These are phyloP conservation scores for Luperina testacea DNA, from an alignment of 2,888 invertebrate species.

Conservation along the genomic window DNA sequence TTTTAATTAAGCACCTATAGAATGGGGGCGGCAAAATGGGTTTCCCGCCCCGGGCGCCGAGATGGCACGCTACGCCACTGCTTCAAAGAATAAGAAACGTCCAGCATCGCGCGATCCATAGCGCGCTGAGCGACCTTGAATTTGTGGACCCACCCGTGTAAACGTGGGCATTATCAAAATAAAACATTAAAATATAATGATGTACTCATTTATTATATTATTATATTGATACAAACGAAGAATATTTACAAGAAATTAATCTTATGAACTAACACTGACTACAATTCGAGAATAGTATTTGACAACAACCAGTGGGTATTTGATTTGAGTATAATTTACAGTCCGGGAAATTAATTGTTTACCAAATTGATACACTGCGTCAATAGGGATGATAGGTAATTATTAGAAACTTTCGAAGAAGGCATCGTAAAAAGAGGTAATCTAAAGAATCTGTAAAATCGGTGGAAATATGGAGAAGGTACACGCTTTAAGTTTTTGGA, in stretches of 20 bases:
- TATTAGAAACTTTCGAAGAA: neutral
- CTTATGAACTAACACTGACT: slow-evolving; percentile 34
- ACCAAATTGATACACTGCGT: neutral
- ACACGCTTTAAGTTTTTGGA: neutral
- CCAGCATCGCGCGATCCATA: neutral
- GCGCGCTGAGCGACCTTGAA: neutral
- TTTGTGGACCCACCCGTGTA: neutral
- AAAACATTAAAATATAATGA: neutral
- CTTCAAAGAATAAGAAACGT: neutral
- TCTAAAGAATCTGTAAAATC: neutral
- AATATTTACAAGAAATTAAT: slow-evolving; percentile 36
- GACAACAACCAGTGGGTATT: neutral
- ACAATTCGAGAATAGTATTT: slow-evolving; percentile 7
- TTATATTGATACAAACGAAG: neutral
- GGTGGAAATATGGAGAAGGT: neutral
- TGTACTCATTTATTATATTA: slow-evolving; percentile 16
- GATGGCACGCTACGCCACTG: too few relatives aligned
- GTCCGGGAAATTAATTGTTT: neutral
- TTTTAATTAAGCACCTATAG: too few relatives aligned
- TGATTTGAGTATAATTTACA: slow-evolving; percentile 4
- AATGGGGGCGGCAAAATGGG: too few relatives aligned
- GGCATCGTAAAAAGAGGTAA: neutral
- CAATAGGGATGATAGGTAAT: neutral
- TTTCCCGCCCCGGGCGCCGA: too few relatives aligned
- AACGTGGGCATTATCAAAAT: neutral